These are phyloP conservation scores for Camponotus fellah DNA, from an alignment of 2,888 invertebrate species.

Conservation along the genomic window DNA sequence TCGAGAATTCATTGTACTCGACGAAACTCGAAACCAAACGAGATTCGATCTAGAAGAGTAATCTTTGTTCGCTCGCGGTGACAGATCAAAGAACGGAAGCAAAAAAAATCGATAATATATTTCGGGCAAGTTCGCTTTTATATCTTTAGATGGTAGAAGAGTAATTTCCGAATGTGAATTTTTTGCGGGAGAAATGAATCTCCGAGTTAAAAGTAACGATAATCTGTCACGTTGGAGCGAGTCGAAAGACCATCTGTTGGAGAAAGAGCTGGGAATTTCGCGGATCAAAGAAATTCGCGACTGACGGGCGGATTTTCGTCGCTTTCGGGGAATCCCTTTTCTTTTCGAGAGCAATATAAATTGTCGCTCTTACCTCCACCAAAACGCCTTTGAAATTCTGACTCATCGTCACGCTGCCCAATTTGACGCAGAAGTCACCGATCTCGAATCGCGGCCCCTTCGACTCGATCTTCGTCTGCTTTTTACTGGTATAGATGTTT, in stretches of 20 bases:
- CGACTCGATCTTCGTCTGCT: conserved; percentile 95
- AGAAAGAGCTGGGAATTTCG: neutral
- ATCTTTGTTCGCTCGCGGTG: neutral
- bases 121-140: neutral
- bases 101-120: conserved; percentile 8
- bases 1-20: conserved; percentile 1
- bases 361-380: conserved; percentile 90
- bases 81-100: neutral
- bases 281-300: neutral
- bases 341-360: neutral
- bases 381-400: conserved; percentile 97
- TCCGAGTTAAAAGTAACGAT: conserved; percentile 8
- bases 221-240: neutral
- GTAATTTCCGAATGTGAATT: neutral
- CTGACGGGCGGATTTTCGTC: neutral
- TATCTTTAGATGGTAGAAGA: neutral
- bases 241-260: conserved; percentile 7
- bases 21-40: neutral
- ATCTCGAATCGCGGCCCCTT: conserved; percentile 95
- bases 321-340: neutral
- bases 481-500: conserved; percentile 95
- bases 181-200: neutral
- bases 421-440: conserved; percentile 97
- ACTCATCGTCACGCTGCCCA: conserved; percentile 97
- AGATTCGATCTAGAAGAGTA: neutral